Evolutionary conservation across 2,797 vertebrate species (phyloP).

Genomic region (Crenuchus spilurus): DNA sequence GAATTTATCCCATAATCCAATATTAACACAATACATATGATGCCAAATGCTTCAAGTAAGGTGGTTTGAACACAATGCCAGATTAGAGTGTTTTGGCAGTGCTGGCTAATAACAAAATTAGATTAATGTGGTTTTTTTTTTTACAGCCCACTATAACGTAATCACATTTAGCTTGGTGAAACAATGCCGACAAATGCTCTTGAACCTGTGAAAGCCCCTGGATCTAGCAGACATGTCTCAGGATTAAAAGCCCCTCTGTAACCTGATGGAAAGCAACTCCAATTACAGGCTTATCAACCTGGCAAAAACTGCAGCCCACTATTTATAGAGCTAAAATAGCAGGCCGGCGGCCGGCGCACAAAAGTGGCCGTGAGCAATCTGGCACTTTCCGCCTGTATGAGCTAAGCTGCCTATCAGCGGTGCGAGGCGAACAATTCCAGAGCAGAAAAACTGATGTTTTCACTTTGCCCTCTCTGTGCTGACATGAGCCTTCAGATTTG

Average conservation of each 20-base stretch:
- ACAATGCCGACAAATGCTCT: constrained; percentile 33
- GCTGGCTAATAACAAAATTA: constrained; percentile 42
- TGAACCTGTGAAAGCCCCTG: constrained; percentile 54
- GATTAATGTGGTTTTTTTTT: constrained; percentile 52
- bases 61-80: constrained; percentile 34
- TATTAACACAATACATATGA: constrained; percentile 15
- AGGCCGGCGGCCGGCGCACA: constrained; percentile 40
- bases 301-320: constrained; percentile 52
- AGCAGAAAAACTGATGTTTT: constrained; percentile 40
- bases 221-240: constrained; percentile 36
- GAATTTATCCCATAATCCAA: constrained; percentile 35
- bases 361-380: constrained; percentile 54
- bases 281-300: constrained; percentile 60
- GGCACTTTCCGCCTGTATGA: constrained; percentile 32
- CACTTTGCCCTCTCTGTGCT: constrained; percentile 37
- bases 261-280: constrained; percentile 53
- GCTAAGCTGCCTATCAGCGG: constrained; percentile 35
- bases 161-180: constrained; percentile 49
- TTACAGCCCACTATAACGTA: constrained; percentile 51
- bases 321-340: constrained; percentile 57
- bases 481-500: constrained; percentile 52
- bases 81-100: constrained; percentile 39
- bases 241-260: constrained; percentile 53
- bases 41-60: constrained; percentile 39
- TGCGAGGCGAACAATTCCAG: constrained; percentile 34